A percentile compares a stretch with the other conserved stretches of the same genome.
phyloP scores from a whole-genome alignment of 2,888 invertebrate genomes.

The Lycaena phlaeas region DNA sequence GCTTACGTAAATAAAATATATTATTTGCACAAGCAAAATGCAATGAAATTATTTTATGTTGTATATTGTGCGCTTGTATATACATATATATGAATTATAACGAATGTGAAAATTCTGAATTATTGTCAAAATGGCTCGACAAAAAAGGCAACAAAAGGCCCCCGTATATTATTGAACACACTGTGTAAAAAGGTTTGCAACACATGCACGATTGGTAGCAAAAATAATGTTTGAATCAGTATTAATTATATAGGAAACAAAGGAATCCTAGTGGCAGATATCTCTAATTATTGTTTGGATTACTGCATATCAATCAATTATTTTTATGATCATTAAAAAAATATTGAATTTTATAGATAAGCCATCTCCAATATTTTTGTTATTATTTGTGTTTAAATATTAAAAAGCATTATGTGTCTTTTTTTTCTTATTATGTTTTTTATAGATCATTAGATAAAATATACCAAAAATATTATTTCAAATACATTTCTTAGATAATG shows the following conservation, averaged over 20 bases:
- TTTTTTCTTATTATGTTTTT: too few species aligned
- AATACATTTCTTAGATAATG: too few species aligned
- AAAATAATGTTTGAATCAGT: neutral
- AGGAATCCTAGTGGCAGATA: neutral
- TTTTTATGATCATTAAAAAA: too few species aligned
- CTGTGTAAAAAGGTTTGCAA: too few species aligned
- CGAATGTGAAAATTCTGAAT: neutral
- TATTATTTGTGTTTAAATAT: too few species aligned
- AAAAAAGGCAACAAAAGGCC: neutral
- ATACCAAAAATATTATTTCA: too few species aligned
- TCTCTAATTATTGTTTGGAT: too few species aligned
- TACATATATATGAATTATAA: neutral
- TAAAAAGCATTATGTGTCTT: too few species aligned
- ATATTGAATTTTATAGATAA: too few species aligned
- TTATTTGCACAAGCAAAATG: neutral
- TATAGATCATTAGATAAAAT: too few species aligned
- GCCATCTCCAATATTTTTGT: too few species aligned
- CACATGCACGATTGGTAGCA: neutral
- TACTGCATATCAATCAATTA: too few species aligned
- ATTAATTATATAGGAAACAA: neutral
- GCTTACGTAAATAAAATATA: neutral
- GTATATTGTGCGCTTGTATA: neutral
- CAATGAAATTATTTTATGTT: neutral
- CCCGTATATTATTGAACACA: conserved; percentile 3
- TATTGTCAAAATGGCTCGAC: neutral